Conservation (phyloP, 30 jellyfish, hydroid and myxozoan genomes). For the Cassiopea andromeda region DNA sequence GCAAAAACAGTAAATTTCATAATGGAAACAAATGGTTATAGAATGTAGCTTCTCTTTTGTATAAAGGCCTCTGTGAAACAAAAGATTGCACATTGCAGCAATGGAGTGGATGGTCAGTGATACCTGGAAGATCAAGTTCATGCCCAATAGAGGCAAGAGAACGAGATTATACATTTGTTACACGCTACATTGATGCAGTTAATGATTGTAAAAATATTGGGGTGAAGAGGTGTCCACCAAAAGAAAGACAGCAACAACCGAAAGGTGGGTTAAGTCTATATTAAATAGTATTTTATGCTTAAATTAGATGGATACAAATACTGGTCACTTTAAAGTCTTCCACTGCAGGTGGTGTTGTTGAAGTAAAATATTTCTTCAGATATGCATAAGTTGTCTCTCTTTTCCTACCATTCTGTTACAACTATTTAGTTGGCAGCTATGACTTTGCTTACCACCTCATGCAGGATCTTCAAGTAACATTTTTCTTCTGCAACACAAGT, state of each 20-base stretch:
- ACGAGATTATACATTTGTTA: conserved; percentile 13
- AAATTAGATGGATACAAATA: background rate
- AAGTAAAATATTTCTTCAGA: too few relatives aligned
- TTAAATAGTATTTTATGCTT: background rate
- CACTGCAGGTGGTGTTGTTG: background rate
- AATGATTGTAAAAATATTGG: conserved; percentile 69
- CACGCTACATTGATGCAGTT: conserved; percentile 39
- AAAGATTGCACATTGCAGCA: conserved; percentile 42
- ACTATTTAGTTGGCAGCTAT: too few relatives aligned
- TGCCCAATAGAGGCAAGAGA: conserved; percentile 71
- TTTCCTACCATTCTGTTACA: too few relatives aligned
- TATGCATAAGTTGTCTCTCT: too few relatives aligned
- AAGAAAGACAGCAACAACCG: conserved; percentile 27
- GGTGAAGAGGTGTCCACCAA: conserved; percentile 55
- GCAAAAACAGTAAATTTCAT: background rate
- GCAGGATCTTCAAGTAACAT: too few relatives aligned
- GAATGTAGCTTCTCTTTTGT: background rate
- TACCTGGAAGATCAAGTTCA: conserved; percentile 20
- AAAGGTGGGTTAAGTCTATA: conserved; percentile 31
- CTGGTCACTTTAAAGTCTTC: background rate
- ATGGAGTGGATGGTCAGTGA: conserved; percentile 73
- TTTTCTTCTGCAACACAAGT: too few relatives aligned
- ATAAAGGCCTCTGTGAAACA: conserved; percentile 41
- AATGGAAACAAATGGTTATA: background rate
- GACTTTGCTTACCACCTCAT: too few relatives aligned